Conservation (phyloP, 2,888 invertebrate genomes). For the Amiota minor region DNA sequence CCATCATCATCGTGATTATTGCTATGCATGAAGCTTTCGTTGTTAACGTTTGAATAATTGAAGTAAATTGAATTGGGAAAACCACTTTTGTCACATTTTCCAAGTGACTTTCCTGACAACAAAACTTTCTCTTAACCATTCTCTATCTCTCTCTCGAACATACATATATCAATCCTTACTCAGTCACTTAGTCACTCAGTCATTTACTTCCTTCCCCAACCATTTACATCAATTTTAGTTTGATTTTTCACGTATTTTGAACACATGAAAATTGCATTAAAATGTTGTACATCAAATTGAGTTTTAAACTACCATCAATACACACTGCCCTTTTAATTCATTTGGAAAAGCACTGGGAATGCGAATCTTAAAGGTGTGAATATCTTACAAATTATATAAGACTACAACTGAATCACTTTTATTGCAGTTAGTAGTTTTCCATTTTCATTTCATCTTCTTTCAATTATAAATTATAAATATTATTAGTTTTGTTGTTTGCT, state of each 20-base stretch:
- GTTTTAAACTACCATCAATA: too few relatives aligned
- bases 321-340: too few relatives aligned
- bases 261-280: conserved; percentile 53
- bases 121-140: neutral
- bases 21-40: too few relatives aligned
- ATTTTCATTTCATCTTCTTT: neutral
- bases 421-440: neutral
- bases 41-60: conserved; percentile 17
- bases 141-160: too few relatives aligned
- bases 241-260: conserved; percentile 13
- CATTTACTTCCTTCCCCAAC: neutral
- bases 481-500: conserved; percentile 37
- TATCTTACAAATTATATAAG: too few relatives aligned
- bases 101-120: conserved; percentile 24
- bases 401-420: too few relatives aligned
- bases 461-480: too few relatives aligned
- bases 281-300: neutral
- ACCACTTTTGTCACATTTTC: conserved; percentile 27
- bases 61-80: conserved; percentile 16
- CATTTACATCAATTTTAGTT: conserved; percentile 1
- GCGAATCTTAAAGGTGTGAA: neutral
- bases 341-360: neutral
- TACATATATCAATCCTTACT: conserved; percentile 1
- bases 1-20: neutral
- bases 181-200: conserved; percentile 24